These are phyloP conservation scores for Epinephelus malabaricus DNA, from an alignment of 2,797 vertebrate species.

Conservation along the genomic window DNA sequence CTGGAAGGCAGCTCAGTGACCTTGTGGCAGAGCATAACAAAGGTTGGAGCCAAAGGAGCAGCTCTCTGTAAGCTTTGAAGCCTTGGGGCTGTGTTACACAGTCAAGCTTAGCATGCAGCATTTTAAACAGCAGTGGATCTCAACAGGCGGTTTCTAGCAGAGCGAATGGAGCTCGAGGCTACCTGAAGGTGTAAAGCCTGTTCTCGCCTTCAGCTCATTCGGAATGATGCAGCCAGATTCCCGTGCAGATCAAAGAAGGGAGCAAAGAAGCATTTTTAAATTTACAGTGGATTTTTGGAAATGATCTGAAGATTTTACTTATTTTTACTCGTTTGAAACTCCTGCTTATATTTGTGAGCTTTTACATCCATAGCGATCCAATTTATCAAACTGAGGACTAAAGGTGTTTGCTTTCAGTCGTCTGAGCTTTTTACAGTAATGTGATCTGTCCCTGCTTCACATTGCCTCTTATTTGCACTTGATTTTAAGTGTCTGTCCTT, in stretches of 20 bases:
- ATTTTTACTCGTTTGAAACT: neutral
- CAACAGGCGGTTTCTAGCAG: conserved; percentile 56
- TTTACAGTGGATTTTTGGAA: conserved; percentile 8
- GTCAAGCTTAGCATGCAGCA: conserved; percentile 64
- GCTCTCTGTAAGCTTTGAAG: conserved; percentile 57
- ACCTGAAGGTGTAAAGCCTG: conserved; percentile 59
- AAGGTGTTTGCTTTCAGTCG: neutral
- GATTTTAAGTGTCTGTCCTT: neutral
- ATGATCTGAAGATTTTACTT: conserved; percentile 20
- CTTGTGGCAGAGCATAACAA: conserved; percentile 68
- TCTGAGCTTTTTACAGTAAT: neutral
- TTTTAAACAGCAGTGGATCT: conserved; percentile 69
- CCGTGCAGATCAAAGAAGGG: conserved; percentile 38
- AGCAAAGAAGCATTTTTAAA: conserved; percentile 28
- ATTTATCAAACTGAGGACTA: neutral
- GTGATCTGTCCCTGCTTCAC: no score
- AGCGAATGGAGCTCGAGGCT: conserved; percentile 52
- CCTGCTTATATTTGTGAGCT: neutral
- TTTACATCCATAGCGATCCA: neutral
- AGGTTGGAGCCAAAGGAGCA: conserved; percentile 59
- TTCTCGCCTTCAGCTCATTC: conserved; percentile 52
- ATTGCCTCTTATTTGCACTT: neutral
- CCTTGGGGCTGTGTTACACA: conserved; percentile 58
- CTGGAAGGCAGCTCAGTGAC: conserved; percentile 62
- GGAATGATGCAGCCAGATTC: conserved; percentile 43